Evolutionary conservation across 2,888 invertebrate species (phyloP).

Genomic region (Margaritifera margaritifera): DNA sequence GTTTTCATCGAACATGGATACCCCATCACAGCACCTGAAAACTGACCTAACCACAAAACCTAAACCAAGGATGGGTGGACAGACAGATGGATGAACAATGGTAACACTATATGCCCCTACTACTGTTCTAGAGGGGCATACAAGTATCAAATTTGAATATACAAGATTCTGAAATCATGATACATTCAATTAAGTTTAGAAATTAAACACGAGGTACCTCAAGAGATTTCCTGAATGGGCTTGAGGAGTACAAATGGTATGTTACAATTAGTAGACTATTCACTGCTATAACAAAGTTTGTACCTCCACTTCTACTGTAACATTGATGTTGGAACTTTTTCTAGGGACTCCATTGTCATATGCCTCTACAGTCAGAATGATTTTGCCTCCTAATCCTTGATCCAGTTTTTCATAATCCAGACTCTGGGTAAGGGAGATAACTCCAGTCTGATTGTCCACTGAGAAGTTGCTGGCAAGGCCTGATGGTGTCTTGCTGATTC

Average conservation of each 20-base stretch:
- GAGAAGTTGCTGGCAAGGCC: slow-evolving; percentile 73
- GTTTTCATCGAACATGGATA: too few relatives aligned
- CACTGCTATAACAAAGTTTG: slow-evolving; percentile 41
- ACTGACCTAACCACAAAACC: too few relatives aligned
- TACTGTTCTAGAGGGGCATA: too few relatives aligned
- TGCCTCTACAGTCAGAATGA: slow-evolving; percentile 56
- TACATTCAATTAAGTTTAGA: too few relatives aligned
- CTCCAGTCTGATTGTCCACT: slow-evolving; percentile 81
- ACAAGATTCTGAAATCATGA: too few relatives aligned
- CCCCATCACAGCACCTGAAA: too few relatives aligned
- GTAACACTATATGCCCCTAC: too few relatives aligned
- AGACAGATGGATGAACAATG: too few relatives aligned
- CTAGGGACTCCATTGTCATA: slow-evolving; percentile 62
- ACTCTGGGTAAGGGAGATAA: slow-evolving; percentile 56
- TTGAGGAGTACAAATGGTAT: background rate
- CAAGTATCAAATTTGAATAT: too few relatives aligned
- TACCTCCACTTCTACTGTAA: slow-evolving; percentile 78
- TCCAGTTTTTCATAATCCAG: slow-evolving; percentile 65
- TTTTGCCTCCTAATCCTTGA: slow-evolving; percentile 43
- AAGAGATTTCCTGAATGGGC: background rate
- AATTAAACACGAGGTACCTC: background rate
- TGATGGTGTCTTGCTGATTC: slow-evolving; percentile 46
- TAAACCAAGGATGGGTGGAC: too few relatives aligned
- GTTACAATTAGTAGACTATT: background rate
- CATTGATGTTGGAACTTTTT: slow-evolving; percentile 52